Base-by-base conservation (phyloP, 2,797 vertebrate genomes). In the Alectoris magna region DNA sequence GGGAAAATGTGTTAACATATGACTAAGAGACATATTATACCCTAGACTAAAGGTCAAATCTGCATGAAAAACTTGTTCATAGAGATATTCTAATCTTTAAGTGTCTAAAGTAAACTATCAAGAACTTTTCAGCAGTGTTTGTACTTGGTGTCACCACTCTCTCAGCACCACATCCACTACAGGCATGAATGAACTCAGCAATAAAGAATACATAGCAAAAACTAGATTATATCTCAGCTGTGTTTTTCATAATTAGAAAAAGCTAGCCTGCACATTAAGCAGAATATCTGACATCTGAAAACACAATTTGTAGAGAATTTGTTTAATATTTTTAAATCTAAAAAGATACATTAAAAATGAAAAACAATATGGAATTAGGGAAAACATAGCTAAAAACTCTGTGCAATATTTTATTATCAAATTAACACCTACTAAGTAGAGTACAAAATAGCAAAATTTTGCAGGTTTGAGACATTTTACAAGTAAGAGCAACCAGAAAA, bases 111-210 rank as follows among this genome's bases (percentile, higher is more conserved):
- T 95, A 96, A 98, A 97, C 93, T 88, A 97, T 94, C 96, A 96
- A 96, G 94, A 96, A 95, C 95, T 95, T 97, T 97, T 97, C 96
- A 97, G 90, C 95, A 96, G 90, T 90, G 95, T 97, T 97, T 96
- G 96, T 87, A 93, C 95, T 97, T 87, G 88, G 67, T 96, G 97
- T 98, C 96, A 97, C 93, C 96, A 97, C 96, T 97, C 96, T 97
- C 95, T 97, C 96, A 97, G 93, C 96, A 97, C 94, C 95, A 90
- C 53, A 95, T 95, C 89, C 90, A 95, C 96, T 93, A 96, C 75
- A 93, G 90, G 88, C 84, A 80, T 78, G 81, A 95, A 95, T 86
- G 95, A 95, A 93, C 78, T 87, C 82, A 88, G 87, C 89, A 94
- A 92, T 89, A 96, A 95, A 95, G 85, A 92, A 94, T 63, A 96